phyloP scores from a whole-genome alignment of 1,140 invertebrate species.

The Ridgeia piscesae region DNA sequence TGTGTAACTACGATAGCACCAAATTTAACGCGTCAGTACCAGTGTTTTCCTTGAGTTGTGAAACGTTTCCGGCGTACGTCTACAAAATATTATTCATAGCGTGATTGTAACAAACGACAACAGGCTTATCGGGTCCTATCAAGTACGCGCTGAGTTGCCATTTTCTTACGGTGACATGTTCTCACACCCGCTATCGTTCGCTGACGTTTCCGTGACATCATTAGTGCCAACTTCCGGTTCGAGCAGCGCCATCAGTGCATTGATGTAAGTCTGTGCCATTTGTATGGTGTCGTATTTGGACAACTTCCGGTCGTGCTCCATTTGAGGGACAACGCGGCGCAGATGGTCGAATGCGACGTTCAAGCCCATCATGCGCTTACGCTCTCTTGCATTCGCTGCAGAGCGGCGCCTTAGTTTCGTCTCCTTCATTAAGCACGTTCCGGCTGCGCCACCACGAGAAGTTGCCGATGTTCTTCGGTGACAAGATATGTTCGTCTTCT shows the following conservation, averaged over 20 bases:
- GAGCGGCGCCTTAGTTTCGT: conserved; percentile 48
- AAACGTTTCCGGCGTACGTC: background rate
- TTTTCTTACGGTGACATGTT: background rate
- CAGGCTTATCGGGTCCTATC: background rate
- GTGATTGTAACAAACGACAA: background rate
- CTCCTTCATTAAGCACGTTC: conserved; percentile 2
- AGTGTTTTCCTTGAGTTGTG: background rate
- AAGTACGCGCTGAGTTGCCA: background rate
- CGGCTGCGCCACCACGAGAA: background rate
- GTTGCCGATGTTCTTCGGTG: background rate
- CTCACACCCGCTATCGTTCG: background rate
- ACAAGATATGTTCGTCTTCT: background rate
- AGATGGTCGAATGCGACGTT: conserved; percentile 89
- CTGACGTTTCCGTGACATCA: conserved; percentile 9
- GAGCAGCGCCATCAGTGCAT: conserved; percentile 64
- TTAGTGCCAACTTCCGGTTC: background rate
- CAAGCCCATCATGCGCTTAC: conserved; percentile 86
- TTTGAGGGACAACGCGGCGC: conserved; percentile 79
- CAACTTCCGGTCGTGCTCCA: conserved; percentile 86
- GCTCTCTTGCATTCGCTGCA: conserved; percentile 85
- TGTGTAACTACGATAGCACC: background rate
- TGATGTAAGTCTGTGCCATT: conserved; percentile 94
- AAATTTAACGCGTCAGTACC: background rate
- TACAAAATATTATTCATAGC: background rate
- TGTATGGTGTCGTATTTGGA: conserved; percentile 94